These are phyloP conservation scores for Colletes gigas DNA, from an alignment of 1,140 invertebrate genomes.

Conservation along the genomic window DNA sequence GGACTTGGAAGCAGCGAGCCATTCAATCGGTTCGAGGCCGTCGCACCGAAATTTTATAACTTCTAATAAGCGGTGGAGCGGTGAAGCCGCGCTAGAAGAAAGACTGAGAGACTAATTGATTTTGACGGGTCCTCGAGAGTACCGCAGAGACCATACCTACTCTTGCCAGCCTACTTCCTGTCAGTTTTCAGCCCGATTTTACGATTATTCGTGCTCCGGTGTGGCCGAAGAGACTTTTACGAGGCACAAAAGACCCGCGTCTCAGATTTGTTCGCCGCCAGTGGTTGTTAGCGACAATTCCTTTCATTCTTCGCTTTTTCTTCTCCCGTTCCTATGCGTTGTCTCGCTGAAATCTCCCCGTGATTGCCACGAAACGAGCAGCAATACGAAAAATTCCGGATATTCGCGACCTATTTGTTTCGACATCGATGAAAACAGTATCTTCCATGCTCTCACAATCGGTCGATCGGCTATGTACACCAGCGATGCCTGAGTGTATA, in stretches of 20 bases:
- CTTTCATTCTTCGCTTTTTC: constrained; percentile 65
- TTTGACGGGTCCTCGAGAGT: constrained; percentile 67
- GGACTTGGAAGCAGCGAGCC: constrained; percentile 29
- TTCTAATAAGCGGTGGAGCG: constrained; percentile 67
- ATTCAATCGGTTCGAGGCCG: constrained; percentile 55
- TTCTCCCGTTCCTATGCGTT: constrained; percentile 41
- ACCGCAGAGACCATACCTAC: constrained; percentile 59
- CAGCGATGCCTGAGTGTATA: no score
- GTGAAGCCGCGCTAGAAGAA: constrained; percentile 60
- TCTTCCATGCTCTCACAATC: neutral
- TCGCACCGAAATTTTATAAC: constrained; percentile 69
- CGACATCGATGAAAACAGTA: constrained; percentile 21
- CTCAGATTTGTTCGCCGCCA: constrained; percentile 66
- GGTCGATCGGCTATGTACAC: no score
- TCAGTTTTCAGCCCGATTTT: constrained; percentile 67
- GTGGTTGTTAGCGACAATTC: constrained; percentile 70
- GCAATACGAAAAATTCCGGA: constrained; percentile 18
- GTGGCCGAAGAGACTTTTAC: constrained; percentile 70
- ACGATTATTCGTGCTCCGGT: constrained; percentile 68
- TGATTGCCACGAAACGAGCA: constrained; percentile 11
- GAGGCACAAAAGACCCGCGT: constrained; percentile 70
- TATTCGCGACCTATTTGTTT: neutral
- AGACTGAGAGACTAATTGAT: constrained; percentile 68
- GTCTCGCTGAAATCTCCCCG: constrained; percentile 11
- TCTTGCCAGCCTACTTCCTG: constrained; percentile 67